Conservation (phyloP, 2,113 vertebrate genomes). For the Nothoprocta perdicaria region DNA sequence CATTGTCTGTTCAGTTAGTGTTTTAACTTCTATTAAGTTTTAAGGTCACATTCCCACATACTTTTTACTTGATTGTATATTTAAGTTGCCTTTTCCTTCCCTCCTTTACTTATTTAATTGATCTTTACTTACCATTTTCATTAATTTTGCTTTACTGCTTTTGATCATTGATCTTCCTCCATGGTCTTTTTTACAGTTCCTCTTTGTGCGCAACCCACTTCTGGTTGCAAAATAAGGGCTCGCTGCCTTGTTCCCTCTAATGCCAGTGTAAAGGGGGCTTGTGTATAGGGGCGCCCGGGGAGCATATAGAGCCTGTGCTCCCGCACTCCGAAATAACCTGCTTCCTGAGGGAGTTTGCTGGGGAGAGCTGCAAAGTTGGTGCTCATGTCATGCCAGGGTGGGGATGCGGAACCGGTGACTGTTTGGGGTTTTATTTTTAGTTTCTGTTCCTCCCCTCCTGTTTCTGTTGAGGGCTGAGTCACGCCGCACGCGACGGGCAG, state of each 20-base stretch:
- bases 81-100: neutral
- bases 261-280: too few relatives aligned
- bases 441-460: neutral
- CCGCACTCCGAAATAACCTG: neutral
- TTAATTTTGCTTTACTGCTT: neutral
- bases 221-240: neutral
- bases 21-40: neutral
- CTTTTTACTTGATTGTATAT: neutral
- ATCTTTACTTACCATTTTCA: neutral
- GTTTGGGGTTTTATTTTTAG: neutral
- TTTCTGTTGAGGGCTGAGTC: neutral
- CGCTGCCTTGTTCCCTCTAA: fast-evolving
- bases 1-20: neutral
- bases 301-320: neutral
- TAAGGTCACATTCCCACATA: neutral
- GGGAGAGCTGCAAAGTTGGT: neutral
- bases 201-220: neutral
- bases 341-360: neutral
- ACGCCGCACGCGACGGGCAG: fast-evolving
- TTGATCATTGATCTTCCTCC: neutral
- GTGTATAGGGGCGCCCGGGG: neutral
- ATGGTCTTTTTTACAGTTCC: neutral
- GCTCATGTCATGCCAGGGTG: neutral
- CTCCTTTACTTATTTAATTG: neutral
- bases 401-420: neutral